Base-by-base conservation (phyloP, 2,797 vertebrate genomes). In the Philypnodon macrostomus region DNA sequence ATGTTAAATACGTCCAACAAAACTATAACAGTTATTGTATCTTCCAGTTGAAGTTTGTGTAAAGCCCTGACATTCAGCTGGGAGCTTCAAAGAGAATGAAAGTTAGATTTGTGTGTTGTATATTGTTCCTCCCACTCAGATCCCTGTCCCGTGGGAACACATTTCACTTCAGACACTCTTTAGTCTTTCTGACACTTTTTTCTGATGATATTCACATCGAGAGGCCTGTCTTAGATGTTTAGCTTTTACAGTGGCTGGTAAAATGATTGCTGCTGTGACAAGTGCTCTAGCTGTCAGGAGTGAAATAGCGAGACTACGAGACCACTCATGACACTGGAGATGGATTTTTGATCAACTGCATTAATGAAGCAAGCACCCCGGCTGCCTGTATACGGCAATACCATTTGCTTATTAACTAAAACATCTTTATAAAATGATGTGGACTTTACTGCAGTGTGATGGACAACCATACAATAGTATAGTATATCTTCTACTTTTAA, bases 301-400 rank as follows among this genome's bases (percentile, higher is more conserved):
- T 46, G 51, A 60, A 24, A 24, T 34, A 70, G 64, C 51, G 40
- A n/a, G n/a, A 12, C 33, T 41, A 27, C 55, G 37, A 39, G 23
- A 60, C n/a, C n/a, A n/a, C n/a, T n/a, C n/a, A n/a, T n/a, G n/a
- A 56, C 58, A 21, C 45, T 10, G 13, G 38, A 18, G 40, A 47
- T 51, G 48, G 11, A 15, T 2, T 11, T 4, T 10, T 57, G 47
- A 56, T 40, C 45, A 44, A 39, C 53, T 42, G 29, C 31, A 45
- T 58, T 60, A 45, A 29, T 4, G 14, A 27, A 42, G 5, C 41
- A 18, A 30, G 15, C n/a, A n/a, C n/a, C n/a, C n/a, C n/a, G n/a
- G n/a, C n/a, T n/a, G n/a, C n/a, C n/a, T n/a, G n/a, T n/a, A n/a
- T n/a, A n/a, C n/a, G n/a, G n/a, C n/a, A n/a, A n/a, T n/a, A n/a